phyloP scores from a whole-genome alignment of 1,140 invertebrate genomes.

The Orussus abietinus region DNA sequence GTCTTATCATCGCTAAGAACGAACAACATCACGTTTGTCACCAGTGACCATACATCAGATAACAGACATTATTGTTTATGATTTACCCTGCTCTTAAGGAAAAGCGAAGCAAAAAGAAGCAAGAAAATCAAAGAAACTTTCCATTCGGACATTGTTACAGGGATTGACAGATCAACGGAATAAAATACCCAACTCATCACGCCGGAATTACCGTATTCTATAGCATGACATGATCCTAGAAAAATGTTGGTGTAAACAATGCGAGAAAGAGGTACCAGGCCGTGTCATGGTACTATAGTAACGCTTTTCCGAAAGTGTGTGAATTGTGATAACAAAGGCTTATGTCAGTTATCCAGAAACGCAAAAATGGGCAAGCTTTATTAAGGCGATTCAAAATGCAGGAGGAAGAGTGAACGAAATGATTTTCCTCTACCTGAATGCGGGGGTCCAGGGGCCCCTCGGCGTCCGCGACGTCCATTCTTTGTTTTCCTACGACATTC shows the following conservation, averaged over 20 bases:
- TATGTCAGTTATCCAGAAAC: not conserved
- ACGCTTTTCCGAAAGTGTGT: not conserved
- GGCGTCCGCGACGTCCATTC: constrained; percentile 47
- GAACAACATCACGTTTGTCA: constrained; percentile 8
- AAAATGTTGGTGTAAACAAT: constrained; percentile 35
- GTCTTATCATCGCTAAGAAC: constrained; percentile 1
- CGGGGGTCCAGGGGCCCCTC: constrained; percentile 48
- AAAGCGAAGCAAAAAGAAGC: not conserved
- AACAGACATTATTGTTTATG: constrained; percentile 5
- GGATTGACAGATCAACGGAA: not conserved
- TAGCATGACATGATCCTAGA: constrained; percentile 3
- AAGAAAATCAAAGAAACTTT: not conserved
- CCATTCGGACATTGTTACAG: not conserved
- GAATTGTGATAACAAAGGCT: not conserved
- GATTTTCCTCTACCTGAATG: constrained; percentile 39
- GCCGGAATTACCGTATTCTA: not conserved
- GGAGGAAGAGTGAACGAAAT: not conserved
- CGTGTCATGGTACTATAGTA: constrained; percentile 27
- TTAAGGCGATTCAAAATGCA: constrained; percentile 3
- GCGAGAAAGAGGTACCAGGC: constrained; percentile 44
- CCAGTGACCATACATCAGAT: not conserved
- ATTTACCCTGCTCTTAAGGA: not conserved
- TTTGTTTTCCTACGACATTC: constrained; percentile 38
- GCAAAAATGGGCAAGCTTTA: not conserved
- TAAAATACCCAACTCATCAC: not conserved